A percentile compares a stretch with the other conserved stretches of the same genome.
Evolutionary conservation across 2,888 invertebrate genomes (phyloP).

Genomic region (Hypercompe scribonia): DNA sequence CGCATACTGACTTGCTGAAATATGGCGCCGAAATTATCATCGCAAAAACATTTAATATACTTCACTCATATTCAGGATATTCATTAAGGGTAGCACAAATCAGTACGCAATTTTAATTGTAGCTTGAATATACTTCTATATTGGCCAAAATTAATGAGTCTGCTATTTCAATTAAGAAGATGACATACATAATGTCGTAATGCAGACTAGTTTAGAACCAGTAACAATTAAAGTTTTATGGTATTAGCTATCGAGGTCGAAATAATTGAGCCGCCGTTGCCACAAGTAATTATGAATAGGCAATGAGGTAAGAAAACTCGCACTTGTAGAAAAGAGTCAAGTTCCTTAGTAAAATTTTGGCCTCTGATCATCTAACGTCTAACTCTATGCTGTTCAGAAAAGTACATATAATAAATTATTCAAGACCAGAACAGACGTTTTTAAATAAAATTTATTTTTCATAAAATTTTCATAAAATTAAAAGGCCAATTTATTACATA

Average conservation of each 20-base stretch:
- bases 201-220: background rate
- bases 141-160: background rate
- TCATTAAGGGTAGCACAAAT: conserved; percentile 34
- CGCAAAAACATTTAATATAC: conserved; percentile 21
- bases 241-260: background rate
- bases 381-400: background rate
- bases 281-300: background rate
- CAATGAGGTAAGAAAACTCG: background rate
- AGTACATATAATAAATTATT: background rate
- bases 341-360: too few species aligned
- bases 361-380: too few species aligned
- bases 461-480: too few species aligned
- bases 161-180: background rate
- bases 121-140: conserved; percentile 7
- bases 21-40: conserved; percentile 33
- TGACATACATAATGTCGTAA: background rate
- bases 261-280: background rate
- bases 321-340: too few species aligned
- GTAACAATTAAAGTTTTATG: background rate
- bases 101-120: conserved; percentile 41
- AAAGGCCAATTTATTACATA: too few species aligned
- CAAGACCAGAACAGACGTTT: background rate
- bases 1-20: conserved; percentile 44
- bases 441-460: too few species aligned
- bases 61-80: conserved; percentile 20